These are phyloP conservation scores for Orchestes rusci DNA, from an alignment of 2,888 invertebrate genomes.

Conservation along the genomic window DNA sequence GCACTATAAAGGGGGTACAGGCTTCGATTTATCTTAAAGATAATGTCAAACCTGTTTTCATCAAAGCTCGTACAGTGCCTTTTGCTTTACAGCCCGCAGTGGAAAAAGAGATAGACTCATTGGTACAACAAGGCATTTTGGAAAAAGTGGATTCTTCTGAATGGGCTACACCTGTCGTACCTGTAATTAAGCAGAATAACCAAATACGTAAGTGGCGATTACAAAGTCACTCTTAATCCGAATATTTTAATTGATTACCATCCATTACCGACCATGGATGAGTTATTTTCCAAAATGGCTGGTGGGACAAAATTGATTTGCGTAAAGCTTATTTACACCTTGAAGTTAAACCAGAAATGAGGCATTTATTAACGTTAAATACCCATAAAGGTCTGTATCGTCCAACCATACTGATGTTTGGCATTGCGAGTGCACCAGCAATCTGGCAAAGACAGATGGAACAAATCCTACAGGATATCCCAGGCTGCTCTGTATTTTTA, in stretches of 20 bases:
- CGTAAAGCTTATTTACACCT: constrained; percentile 37
- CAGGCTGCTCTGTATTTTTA: too few relatives aligned
- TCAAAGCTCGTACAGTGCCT: too few relatives aligned
- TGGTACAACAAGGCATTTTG: constrained; percentile 21
- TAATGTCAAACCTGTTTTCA: too few relatives aligned
- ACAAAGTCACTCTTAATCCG: constrained; percentile 15
- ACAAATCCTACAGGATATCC: too few relatives aligned
- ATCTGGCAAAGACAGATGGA: constrained; percentile 30
- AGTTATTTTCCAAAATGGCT: constrained; percentile 24
- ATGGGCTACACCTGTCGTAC: constrained; percentile 23
- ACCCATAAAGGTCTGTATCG: constrained; percentile 36
- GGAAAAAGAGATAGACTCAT: constrained; percentile 13
- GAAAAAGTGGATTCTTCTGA: constrained; percentile 21
- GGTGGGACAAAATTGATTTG: constrained; percentile 32
- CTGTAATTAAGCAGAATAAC: constrained; percentile 18
- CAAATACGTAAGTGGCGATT: constrained; percentile 20
- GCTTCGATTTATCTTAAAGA: too few relatives aligned
- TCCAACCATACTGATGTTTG: constrained; percentile 34
- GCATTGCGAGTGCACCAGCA: constrained; percentile 30
- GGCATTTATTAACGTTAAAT: constrained; percentile 34
- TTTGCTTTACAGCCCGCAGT: too few relatives aligned
- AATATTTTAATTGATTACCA: constrained; percentile 11
- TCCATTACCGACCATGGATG: constrained; percentile 19
- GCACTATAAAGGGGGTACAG: too few relatives aligned
- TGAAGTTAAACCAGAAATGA: constrained; percentile 28